A percentile compares a stretch with the other conserved stretches of the same genome.
Conservation (phyloP, 2,888 invertebrate species). For the Rapana venosa region DNA sequence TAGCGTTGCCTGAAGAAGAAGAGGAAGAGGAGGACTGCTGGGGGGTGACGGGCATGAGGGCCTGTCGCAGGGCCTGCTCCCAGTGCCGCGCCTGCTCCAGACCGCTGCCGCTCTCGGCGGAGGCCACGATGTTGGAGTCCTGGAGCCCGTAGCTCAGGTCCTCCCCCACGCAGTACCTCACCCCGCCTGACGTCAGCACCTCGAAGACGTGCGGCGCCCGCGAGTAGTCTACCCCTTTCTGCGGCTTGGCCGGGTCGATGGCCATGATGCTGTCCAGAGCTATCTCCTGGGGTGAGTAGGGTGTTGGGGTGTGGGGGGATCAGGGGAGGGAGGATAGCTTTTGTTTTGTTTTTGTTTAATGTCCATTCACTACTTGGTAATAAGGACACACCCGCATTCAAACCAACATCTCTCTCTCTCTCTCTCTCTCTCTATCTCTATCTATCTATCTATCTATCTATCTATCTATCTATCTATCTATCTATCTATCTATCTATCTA, state of each 20-base stretch:
- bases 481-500: no score
- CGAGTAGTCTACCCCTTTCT: slow-evolving; percentile 63
- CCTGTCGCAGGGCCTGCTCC: slow-evolving; percentile 95
- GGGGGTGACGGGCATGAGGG: slow-evolving; percentile 93
- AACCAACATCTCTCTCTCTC: no score
- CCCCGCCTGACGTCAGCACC: slow-evolving; percentile 87
- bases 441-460: no score
- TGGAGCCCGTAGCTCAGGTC: slow-evolving; percentile 83
- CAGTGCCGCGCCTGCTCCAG: slow-evolving; percentile 91
- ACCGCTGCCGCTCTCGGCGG: slow-evolving; percentile 86
- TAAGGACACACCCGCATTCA: no score
- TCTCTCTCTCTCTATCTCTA: no score
- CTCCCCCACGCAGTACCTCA: slow-evolving; percentile 92
- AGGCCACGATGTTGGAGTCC: slow-evolving; percentile 72
- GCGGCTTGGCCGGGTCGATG: slow-evolving; percentile 90
- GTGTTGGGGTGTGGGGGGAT: background rate
- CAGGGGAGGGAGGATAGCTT: no score
- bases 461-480: no score
- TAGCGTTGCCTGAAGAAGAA: slow-evolving; percentile 60
- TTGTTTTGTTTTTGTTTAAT: no score
- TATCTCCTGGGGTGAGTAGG: slow-evolving; percentile 84
- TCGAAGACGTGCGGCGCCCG: slow-evolving; percentile 87
- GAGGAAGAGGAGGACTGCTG: no score
- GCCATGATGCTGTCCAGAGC: slow-evolving; percentile 86
- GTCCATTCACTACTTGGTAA: no score